Evolutionary conservation across 2,797 vertebrate genomes (phyloP), one percentile per base, ranked within the genome.

Genomic region (Sandelia bainsii): DNA sequence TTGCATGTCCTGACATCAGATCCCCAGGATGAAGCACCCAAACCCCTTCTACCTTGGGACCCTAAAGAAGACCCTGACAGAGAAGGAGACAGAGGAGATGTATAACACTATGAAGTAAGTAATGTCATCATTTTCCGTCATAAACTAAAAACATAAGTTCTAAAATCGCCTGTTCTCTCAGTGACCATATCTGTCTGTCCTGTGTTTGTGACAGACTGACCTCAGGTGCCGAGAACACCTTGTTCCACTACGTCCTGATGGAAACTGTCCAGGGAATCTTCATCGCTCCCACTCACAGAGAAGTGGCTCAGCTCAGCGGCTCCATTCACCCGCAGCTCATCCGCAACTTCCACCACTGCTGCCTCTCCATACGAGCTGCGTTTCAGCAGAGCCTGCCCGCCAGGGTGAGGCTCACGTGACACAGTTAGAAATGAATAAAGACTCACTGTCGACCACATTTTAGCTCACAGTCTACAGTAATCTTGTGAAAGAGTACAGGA

Each of bases 171-270:
- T 2, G 10, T 17, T 11, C 19, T 25, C 16, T 27, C n/a, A 39
- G 20, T 53, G 9, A 9, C 10, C 39, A 3, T 22, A 14, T 29
- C 8, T 12, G 2, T 29, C 45, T 37, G 12, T n/a, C 3, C 37
- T 46, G 29, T 52, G 13, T 57, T 44, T 65, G 42, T 57, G 32
- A 8, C 85, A 99, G 98, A 83, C 90, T 98, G 69, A 97, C 96
- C 1, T 94, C 96, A 0, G 98, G 97, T 20, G 91, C 95, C 50
- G 97, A 99, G 89, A 99, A 98, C 86, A 97, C 97, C 2, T 94
- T 99, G 76, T 99, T 99, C 91, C 97, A 99, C 88, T 99, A 98
- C 14, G 90, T 99, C 8, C 94, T 95, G 83, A 94, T 99, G 94
- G 98, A 99, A 89, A 94, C 93, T 0, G 91, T 97, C 80, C 97